Evolutionary conservation across 2,797 vertebrate species (phyloP).

Genomic region (Acrocephalus scirpaceus): DNA sequence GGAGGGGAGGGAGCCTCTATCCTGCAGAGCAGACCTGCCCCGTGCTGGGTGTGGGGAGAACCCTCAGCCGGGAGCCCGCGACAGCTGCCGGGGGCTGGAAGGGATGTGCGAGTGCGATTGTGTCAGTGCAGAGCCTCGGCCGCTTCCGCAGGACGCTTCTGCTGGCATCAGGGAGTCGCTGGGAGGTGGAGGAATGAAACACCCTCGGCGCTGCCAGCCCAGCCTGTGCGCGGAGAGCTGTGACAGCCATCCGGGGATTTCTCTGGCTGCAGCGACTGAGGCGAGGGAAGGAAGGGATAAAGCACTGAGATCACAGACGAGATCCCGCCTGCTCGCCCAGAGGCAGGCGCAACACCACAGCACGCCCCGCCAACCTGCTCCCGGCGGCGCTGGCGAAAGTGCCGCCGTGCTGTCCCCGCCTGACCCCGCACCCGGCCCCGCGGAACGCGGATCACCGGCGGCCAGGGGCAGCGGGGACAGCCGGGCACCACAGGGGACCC

Average conservation of each 20-base stretch:
- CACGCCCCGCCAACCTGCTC: conserved; percentile 12
- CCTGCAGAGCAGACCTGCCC: no score
- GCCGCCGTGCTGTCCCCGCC: background rate
- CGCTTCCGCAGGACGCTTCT: background rate
- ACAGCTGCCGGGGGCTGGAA: background rate
- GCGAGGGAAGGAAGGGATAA: conserved; percentile 21
- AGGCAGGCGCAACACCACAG: background rate
- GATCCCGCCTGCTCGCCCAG: background rate
- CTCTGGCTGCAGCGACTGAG: background rate
- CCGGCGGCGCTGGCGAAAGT: background rate
- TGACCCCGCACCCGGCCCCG: background rate
- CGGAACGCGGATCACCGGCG: accelerated
- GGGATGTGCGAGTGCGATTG: background rate
- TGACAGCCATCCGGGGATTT: conserved; percentile 13
- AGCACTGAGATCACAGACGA: background rate
- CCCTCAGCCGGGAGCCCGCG: background rate
- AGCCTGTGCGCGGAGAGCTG: background rate
- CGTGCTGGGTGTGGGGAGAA: background rate
- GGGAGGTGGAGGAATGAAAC: background rate
- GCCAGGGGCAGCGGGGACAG: background rate
- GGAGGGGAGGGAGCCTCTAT: background rate
- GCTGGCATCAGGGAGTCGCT: background rate
- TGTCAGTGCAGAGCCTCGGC: background rate
- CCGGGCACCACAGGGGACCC: accelerated
- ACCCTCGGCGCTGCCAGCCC: background rate